Conservation (phyloP, 1,140 invertebrate genomes). For the Scaptomyza montana region DNA sequence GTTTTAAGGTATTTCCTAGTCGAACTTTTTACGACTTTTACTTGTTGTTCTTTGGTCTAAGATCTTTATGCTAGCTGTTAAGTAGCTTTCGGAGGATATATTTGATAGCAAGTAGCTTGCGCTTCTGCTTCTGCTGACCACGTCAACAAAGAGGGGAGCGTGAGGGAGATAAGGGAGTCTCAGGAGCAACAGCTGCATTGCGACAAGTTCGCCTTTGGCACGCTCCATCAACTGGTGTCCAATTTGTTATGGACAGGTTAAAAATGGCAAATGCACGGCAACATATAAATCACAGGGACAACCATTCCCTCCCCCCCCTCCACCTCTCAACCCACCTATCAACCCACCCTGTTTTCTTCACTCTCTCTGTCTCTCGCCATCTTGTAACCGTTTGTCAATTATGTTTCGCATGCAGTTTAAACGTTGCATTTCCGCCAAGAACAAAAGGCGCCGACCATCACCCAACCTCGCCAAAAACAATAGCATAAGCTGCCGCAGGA, state of each 20-base stretch:
- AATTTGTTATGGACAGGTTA: conserved; percentile 78
- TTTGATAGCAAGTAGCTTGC: too few relatives aligned
- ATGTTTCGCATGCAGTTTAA: conserved; percentile 68
- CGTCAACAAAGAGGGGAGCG: too few relatives aligned
- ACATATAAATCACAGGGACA: conserved; percentile 67
- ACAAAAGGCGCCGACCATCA: conserved; percentile 15
- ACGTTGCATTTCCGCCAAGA: conserved; percentile 64
- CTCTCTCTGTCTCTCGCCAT: conserved; percentile 1
- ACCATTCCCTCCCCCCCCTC: too few relatives aligned
- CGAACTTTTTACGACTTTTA: too few relatives aligned
- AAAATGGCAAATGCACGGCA: conserved; percentile 70
- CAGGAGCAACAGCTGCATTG: conserved; percentile 61
- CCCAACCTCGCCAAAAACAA: conserved; percentile 3
- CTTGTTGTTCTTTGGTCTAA: too few relatives aligned
- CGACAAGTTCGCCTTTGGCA: conserved; percentile 64
- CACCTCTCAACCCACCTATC: not conserved
- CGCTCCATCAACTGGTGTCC: conserved; percentile 77
- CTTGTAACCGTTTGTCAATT: conserved; percentile 73
- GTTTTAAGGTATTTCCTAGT: too few relatives aligned
- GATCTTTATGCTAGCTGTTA: too few relatives aligned
- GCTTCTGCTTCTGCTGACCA: not conserved
- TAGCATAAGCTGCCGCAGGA: conserved; percentile 38
- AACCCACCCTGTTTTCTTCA: not conserved
- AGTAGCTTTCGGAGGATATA: too few relatives aligned
- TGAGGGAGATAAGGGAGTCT: too few relatives aligned